Base-by-base conservation (phyloP, 1,140 invertebrate genomes). In the Protaetia brevitarsis region DNA sequence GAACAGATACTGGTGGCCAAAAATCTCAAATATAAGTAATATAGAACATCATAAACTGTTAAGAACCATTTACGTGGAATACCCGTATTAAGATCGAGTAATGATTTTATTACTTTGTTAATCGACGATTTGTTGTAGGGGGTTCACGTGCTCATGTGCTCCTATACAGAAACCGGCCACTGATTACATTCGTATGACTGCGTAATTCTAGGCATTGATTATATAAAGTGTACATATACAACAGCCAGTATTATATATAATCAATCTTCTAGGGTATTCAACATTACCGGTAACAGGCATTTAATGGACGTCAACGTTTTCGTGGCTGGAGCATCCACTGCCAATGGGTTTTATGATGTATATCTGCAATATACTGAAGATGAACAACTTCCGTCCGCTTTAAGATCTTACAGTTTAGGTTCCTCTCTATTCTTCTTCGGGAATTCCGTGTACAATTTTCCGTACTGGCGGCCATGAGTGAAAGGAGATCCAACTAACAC, bases 391-490 rank as follows among this genome's bases (percentile, higher is more conserved):
- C 72, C 73, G 6, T 73, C 72, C 10, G 6, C 69, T 2, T 63
- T 78, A 11, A 71, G 72, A 1, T 66, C 78, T n/a, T 58, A 79
- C n/a, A 78, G 80, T 66, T 64, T 81, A 10, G 69, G 71, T 28
- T 73, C 79, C 2, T 79, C 79, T 7, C 41, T 79, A 26, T 66
- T 80, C 6, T 80, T 81, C 70, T 78, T 81, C 60, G 75, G 72
- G 11, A 74, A 80, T 67, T 73, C 78, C 3, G 69, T 79, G 5
- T 74, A 79, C 26, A 77, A 73, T 66, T 75, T 74, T 27, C 76
- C 64, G 68, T 68, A 73, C 4, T 77, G 75, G 21, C 60, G 67
- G 37, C 72, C 70, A 0, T 74, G 80, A 19, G 72, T 79, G 56
- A 70, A 77, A 62, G 76, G 79, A 69, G 70, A 73, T 5, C 78